A percentile compares a stretch with the other conserved stretches of the same genome.
Evolutionary conservation across 2,113 vertebrate species (phyloP).

Genomic region (Microtus richardsoni): DNA sequence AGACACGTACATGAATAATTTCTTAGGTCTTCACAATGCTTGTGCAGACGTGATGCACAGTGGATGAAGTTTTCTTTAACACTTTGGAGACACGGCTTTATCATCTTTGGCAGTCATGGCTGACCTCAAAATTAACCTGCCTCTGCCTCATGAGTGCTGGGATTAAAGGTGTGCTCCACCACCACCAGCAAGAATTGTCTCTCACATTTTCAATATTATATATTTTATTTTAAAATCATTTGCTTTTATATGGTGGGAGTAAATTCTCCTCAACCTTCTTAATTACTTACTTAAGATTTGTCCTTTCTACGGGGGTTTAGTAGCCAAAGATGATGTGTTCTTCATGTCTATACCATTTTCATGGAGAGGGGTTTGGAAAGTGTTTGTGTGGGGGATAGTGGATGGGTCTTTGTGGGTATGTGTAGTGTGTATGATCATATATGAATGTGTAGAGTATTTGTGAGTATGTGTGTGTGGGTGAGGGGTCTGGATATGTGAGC

Average conservation of each 20-base stretch:
- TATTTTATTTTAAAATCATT: not conserved
- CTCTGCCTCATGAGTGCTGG: not conserved
- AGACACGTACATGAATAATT: not conserved
- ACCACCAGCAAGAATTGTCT: not conserved
- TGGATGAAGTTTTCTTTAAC: not conserved
- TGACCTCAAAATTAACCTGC: not conserved
- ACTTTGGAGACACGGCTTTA: not conserved
- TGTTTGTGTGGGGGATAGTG: not conserved
- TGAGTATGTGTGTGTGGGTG: too few relatives aligned
- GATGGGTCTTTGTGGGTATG: not conserved
- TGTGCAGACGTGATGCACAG: not conserved
- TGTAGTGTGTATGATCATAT: not conserved
- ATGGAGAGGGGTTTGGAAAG: not conserved
- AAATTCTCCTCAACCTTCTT: not conserved
- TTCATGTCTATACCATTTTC: not conserved
- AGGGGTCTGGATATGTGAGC: not conserved
- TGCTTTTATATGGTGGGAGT: not conserved
- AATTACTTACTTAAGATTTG: not conserved
- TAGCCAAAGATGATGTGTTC: not conserved
- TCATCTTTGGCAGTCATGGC: not conserved
- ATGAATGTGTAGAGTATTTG: not conserved
- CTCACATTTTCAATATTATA: not conserved
- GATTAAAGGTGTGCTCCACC: not conserved
- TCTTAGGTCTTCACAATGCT: slow-evolving; percentile 7
- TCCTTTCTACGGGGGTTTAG: not conserved